Evolutionary conservation across 2,797 vertebrate species (phyloP).

Genomic region (Eutrigla gurnardus): DNA sequence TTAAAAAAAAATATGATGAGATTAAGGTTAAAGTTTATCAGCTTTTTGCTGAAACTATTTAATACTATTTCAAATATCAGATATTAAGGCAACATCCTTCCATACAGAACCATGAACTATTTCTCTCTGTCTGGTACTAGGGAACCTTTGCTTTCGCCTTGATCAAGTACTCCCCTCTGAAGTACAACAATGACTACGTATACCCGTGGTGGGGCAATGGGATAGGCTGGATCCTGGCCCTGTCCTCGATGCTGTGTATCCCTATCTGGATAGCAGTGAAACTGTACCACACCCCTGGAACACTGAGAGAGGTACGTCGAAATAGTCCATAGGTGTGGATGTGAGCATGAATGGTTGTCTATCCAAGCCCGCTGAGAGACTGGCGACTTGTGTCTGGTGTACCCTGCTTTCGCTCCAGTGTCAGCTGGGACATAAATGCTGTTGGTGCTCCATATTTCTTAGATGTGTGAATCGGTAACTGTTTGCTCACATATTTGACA

Average conservation of each 20-base stretch:
- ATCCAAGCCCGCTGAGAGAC: too few species aligned
- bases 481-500: too few species aligned
- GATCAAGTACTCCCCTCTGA: conserved; percentile 94
- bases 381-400: too few species aligned
- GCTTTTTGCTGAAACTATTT: not conserved
- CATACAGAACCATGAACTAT: not conserved
- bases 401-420: too few species aligned
- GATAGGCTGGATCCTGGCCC: conserved; percentile 93
- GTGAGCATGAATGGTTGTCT: too few species aligned
- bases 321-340: too few species aligned
- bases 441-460: too few species aligned
- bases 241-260: conserved; percentile 95
- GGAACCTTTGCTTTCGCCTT: conserved; percentile 95
- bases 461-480: too few species aligned
- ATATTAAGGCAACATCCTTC: not conserved
- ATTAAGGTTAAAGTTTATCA: not conserved
- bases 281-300: conserved; percentile 88
- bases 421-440: too few species aligned
- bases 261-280: conserved; percentile 89
- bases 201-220: conserved; percentile 96
- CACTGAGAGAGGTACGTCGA: conserved; percentile 88
- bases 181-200: conserved; percentile 95
- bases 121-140: conserved; percentile 70
- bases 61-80: conserved; percentile 7
- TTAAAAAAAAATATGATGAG: not conserved